Base-by-base conservation (phyloP, 2,797 vertebrate genomes). In the Manis pentadactyla region DNA sequence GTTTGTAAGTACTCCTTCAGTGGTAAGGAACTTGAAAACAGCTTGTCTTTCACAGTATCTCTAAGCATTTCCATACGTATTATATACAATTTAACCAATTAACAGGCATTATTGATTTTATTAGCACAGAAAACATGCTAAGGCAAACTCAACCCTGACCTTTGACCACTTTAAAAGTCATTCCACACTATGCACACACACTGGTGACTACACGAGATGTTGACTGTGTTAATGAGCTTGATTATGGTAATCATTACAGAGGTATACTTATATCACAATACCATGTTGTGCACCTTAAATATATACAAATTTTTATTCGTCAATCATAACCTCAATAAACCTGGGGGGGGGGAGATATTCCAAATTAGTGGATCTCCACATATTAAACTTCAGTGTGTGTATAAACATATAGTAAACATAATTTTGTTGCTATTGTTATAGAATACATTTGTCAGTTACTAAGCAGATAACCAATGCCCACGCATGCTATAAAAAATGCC, bases 71-170 rank as follows among this genome's bases (percentile, higher is more conserved):
- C 74, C 46, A 86, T 27, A 42, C 68, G 11, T 61, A 68, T 64
- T 66, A 34, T 64, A 78, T 3, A 84, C 14, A 82, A 82, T 31
- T 88, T 84, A 90, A 81, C 8, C 69, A 86, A 87, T 81, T 91
- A 83, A 85, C 18, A 53, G 37, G 51, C 11, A 88, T 77, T 89
- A 39, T 57, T 83, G 55, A 89, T 89, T 51, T 85, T 93, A 61
- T 73, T 86, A 59, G 53, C 46, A 87, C 2, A 83, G n/a, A 49
- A 66, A 78, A 91, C 18, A 57, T 3, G 29, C 21, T 31, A 55
- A 55, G 31, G 37, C 49, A 96, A 66, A 87, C 25, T 63, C 25
- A 84, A 83, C 68, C n/a, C 15, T 31, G 89, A 93, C 4, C 21
- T 82, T 5, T 57, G 37, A 90, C 7, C 39, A 82, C 17, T 55